Evolutionary conservation across 2,797 vertebrate genomes (phyloP).

Genomic region (Anomalospiza imberbis): DNA sequence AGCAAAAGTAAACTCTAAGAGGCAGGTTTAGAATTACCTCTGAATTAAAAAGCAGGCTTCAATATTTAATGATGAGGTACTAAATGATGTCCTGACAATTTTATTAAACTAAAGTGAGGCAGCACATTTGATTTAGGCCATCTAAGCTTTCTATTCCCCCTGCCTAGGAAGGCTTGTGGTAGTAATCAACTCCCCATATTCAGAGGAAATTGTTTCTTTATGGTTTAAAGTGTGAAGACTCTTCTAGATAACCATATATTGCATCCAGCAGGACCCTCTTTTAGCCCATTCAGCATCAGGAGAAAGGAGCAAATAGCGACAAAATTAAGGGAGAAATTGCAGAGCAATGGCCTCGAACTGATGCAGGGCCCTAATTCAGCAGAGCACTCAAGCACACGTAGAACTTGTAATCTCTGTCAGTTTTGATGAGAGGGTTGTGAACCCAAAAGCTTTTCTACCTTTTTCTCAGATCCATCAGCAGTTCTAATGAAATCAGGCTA

Average conservation of each 20-base stretch:
- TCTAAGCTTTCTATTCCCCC: neutral
- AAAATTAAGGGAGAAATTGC: conserved; percentile 8
- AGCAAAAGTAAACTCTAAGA: neutral
- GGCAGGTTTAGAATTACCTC: neutral
- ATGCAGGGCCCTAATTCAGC: neutral
- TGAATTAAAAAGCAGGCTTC: neutral
- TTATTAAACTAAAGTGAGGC: neutral
- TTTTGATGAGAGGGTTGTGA: neutral
- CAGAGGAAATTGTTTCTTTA: conserved; percentile 33
- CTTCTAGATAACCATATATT: neutral
- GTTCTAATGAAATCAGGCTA: neutral
- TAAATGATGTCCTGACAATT: neutral
- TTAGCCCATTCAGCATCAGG: neutral
- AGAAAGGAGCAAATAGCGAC: neutral
- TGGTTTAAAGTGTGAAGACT: neutral
- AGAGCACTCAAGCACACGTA: neutral
- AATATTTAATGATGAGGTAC: neutral
- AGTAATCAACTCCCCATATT: neutral
- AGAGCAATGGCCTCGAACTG: conserved; percentile 4
- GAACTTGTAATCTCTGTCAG: neutral
- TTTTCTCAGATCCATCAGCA: neutral
- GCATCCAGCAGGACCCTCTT: neutral
- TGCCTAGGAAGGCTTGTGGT: neutral
- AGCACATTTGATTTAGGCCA: neutral
- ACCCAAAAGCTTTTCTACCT: neutral